phyloP scores from a whole-genome alignment of 1,140 invertebrate species.

The Eupristina koningsbergeri region DNA sequence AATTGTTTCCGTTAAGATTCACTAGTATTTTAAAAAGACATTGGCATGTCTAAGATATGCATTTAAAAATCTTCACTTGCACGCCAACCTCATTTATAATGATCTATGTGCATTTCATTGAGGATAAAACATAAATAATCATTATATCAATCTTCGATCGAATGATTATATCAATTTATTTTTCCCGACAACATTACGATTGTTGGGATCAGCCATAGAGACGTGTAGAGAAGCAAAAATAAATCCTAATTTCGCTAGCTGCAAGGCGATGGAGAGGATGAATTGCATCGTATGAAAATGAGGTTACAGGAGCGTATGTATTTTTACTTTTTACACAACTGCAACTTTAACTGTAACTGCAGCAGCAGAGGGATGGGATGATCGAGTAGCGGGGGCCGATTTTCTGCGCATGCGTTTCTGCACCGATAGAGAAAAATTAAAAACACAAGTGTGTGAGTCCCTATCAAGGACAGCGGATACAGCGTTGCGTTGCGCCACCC shows the following conservation, averaged over 20 bases:
- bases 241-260: neutral
- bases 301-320: conserved; percentile 19
- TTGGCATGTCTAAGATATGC: too few species aligned
- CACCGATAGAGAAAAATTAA: neutral
- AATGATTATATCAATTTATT: neutral
- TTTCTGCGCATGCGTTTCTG: conserved; percentile 6
- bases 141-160: neutral
- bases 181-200: neutral
- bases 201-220: neutral
- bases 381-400: neutral
- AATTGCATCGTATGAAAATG: conserved; percentile 36
- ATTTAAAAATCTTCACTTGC: too few species aligned
- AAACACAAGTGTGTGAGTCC: conserved; percentile 8
- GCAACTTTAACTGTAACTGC: too few species aligned
- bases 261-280: neutral
- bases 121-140: neutral
- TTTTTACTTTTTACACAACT: too few species aligned
- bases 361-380: too few species aligned
- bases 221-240: neutral
- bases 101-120: neutral
- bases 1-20: neutral
- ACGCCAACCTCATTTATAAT: neutral
- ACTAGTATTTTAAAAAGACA: neutral
- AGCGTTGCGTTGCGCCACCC: neutral
- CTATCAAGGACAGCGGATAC: conserved; percentile 47